Percentiles rank a stretch among this genome's conserved stretches.
phyloP scores from a whole-genome alignment of 1,140 invertebrate species.

The Pinna nobilis region DNA sequence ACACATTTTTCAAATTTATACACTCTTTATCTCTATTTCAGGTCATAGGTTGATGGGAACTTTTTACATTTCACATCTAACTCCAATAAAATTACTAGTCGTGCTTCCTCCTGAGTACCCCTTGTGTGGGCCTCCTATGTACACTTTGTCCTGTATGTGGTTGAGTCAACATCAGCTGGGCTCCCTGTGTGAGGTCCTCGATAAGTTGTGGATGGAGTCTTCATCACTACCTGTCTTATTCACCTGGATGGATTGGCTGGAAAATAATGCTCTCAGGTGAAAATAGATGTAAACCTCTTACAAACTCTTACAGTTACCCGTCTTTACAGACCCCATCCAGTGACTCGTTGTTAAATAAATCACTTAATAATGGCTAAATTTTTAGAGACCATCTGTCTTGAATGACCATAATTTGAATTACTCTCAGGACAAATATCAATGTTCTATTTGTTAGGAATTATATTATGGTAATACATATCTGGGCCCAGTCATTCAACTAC shows the following conservation, averaged over 20 bases:
- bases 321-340: too few species aligned
- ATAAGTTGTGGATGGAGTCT: constrained; percentile 53
- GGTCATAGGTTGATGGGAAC: constrained; percentile 49
- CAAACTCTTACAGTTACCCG: constrained; percentile 60
- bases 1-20: too few species aligned
- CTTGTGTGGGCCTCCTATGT: constrained; percentile 46
- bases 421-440: too few species aligned
- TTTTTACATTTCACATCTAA: constrained; percentile 48
- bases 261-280: constrained; percentile 55
- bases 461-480: too few species aligned
- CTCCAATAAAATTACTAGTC: constrained; percentile 50
- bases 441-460: too few species aligned
- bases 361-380: too few species aligned
- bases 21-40: constrained; percentile 27
- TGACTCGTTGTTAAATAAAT: too few species aligned
- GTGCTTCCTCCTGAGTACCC: constrained; percentile 59
- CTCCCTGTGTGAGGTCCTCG: constrained; percentile 47
- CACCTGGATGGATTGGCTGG: constrained; percentile 64
- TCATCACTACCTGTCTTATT: constrained; percentile 51
- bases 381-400: too few species aligned
- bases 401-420: too few species aligned
- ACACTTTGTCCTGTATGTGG: constrained; percentile 54
- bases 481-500: too few species aligned
- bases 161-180: constrained; percentile 43
- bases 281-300: too few species aligned